Percentiles rank a stretch among this genome's conserved stretches.
Evolutionary conservation across 2,113 vertebrate genomes (phyloP).

Genomic region (Hydrochoerus hydrochaeris): DNA sequence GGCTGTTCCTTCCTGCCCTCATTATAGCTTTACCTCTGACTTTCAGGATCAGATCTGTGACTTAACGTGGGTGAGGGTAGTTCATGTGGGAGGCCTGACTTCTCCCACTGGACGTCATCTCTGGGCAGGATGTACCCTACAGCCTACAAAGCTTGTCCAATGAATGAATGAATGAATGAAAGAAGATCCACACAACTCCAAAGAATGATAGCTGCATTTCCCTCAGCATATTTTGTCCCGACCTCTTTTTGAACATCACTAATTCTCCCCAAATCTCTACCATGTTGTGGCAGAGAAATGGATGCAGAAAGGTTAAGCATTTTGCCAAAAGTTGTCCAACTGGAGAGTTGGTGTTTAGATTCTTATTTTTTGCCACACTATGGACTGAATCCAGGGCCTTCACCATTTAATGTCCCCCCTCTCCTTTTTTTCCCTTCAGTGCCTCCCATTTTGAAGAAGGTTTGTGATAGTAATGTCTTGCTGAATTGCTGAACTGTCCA

Average conservation of each 20-base stretch:
- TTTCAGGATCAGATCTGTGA: background rate
- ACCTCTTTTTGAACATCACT: background rate
- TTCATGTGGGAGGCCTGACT: background rate
- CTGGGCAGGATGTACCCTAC: background rate
- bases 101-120: background rate
- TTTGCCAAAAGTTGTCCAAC: background rate
- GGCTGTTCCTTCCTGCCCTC: background rate
- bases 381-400: background rate
- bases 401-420: background rate
- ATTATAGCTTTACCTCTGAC: background rate
- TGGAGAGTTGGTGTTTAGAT: background rate
- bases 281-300: background rate
- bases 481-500: background rate
- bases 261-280: background rate
- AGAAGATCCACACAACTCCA: background rate
- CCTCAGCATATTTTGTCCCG: background rate
- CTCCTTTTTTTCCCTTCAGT: background rate
- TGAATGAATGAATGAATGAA: background rate
- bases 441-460: background rate
- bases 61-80: no score
- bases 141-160: background rate
- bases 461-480: background rate
- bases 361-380: background rate
- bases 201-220: background rate
- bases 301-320: background rate